Conservation (phyloP, 2,888 invertebrate species). For the Aquatica leii region DNA sequence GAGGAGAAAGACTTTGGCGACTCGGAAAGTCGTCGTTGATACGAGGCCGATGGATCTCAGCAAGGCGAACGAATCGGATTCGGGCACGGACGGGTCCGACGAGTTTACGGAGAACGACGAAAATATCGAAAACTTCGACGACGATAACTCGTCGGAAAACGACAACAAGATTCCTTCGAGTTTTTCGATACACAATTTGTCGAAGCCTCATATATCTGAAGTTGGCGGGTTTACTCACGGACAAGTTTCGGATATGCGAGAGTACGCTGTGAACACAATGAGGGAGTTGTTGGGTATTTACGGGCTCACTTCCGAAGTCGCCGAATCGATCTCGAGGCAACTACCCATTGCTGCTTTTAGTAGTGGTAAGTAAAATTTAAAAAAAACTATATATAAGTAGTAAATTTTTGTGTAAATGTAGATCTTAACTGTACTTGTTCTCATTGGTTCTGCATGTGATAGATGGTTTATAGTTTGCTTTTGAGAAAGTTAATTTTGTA, state of each 20-base stretch:
- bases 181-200: constrained; percentile 58
- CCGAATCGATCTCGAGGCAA: constrained; percentile 74
- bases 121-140: constrained; percentile 39
- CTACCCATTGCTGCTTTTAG: constrained; percentile 75
- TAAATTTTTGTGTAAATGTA: no score
- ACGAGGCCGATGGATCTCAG: constrained; percentile 56
- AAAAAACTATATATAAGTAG: no score
- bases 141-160: constrained; percentile 38
- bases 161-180: constrained; percentile 55
- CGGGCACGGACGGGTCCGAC: constrained; percentile 48
- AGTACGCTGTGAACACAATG: constrained; percentile 83
- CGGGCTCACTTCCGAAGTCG: constrained; percentile 76
- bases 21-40: constrained; percentile 51
- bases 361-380: constrained; percentile 63
- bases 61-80: constrained; percentile 55
- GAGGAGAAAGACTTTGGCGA: constrained; percentile 53
- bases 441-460: no score
- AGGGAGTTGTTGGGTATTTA: constrained; percentile 80
- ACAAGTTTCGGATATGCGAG: constrained; percentile 69
- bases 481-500: no score
- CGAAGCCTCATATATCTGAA: constrained; percentile 57
- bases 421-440: no score
- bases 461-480: no score
- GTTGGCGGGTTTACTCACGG: constrained; percentile 14
- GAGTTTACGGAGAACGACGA: constrained; percentile 59